phyloP scores from a whole-genome alignment of 2,797 vertebrate species.

The Dendrocincla fuliginosa region DNA sequence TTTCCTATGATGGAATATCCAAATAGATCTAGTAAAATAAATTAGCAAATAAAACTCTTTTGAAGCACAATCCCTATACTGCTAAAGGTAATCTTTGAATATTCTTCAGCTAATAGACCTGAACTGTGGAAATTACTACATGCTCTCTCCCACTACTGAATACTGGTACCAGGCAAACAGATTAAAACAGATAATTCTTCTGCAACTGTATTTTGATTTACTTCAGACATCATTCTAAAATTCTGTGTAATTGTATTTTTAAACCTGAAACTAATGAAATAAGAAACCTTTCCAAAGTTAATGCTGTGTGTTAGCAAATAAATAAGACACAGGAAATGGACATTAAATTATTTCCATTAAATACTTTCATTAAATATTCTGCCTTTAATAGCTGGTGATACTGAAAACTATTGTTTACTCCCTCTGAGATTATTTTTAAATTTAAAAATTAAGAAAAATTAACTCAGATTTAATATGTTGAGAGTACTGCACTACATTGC shows the following conservation, averaged over 20 bases:
- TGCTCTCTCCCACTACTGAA: neutral
- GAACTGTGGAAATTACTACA: neutral
- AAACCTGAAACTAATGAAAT: neutral
- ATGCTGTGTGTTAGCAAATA: neutral
- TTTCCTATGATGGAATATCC: neutral
- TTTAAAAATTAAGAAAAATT: neutral
- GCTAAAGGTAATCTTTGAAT: neutral
- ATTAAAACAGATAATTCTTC: neutral
- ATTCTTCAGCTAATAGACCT: neutral
- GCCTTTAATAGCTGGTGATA: neutral
- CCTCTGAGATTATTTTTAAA: neutral
- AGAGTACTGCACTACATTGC: neutral
- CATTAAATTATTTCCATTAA: neutral
- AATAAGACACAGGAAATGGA: neutral
- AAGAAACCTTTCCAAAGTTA: neutral
- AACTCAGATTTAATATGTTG: neutral
- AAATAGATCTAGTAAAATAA: neutral
- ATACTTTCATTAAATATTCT: neutral
- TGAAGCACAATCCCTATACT: neutral
- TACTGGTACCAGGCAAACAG: neutral
- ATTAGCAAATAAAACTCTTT: neutral
- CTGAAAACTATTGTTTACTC: neutral
- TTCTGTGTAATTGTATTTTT: neutral
- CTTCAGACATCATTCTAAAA: neutral
- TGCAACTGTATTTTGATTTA: neutral